Conservation (phyloP, 2,888 invertebrate genomes). For the Serripes groenlandicus region DNA sequence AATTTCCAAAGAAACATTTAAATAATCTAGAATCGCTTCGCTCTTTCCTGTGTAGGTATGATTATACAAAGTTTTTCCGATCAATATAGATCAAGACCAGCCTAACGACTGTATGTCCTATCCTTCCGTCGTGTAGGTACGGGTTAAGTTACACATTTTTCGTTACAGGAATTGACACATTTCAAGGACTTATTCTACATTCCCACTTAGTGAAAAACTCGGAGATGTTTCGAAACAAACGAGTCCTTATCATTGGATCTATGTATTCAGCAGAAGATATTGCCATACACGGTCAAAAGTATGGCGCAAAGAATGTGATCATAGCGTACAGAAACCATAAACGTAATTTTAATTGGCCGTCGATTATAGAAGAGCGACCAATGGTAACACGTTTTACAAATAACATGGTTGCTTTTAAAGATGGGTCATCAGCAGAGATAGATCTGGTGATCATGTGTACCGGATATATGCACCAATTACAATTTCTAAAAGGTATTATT, state of each 20-base stretch:
- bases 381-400: conserved; percentile 13
- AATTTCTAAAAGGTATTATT: conserved; percentile 29
- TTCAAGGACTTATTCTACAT: conserved; percentile 31
- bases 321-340: conserved; percentile 14
- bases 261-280: conserved; percentile 49
- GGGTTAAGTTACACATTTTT: too few relatives aligned
- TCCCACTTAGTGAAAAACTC: conserved; percentile 39
- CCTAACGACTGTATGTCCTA: too few relatives aligned
- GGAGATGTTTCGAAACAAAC: conserved; percentile 18
- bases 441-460: conserved; percentile 52
- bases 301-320: conserved; percentile 30
- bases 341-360: conserved; percentile 39
- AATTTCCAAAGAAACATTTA: too few relatives aligned
- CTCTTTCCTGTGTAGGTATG: too few relatives aligned
- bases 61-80: too few relatives aligned
- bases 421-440: conserved; percentile 29
- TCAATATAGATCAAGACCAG: too few relatives aligned
- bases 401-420: conserved; percentile 38
- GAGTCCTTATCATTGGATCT: conserved; percentile 36
- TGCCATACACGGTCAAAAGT: conserved; percentile 29
- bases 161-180: conserved; percentile 24
- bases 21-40: too few relatives aligned
- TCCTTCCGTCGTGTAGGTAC: too few relatives aligned
- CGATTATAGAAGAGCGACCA: conserved; percentile 34
- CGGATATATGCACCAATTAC: conserved; percentile 39